Evolutionary conservation across 2,113 vertebrate genomes (phyloP).

Genomic region (Eurypyga helias): DNA sequence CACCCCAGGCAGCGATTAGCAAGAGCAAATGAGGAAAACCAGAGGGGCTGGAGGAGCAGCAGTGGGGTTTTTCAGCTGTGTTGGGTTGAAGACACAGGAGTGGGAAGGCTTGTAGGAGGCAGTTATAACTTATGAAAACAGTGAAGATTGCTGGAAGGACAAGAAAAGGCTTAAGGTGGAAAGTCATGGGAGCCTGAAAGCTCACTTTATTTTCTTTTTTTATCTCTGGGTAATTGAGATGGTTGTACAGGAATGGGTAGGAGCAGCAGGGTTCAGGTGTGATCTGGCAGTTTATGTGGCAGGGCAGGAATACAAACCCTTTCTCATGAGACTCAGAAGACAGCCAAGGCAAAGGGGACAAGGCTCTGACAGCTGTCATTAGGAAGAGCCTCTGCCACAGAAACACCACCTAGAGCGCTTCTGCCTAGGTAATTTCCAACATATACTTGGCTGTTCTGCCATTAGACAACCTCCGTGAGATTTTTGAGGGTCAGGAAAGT

Average conservation of each 20-base stretch:
- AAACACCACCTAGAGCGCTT: neutral
- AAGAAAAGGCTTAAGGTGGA: neutral
- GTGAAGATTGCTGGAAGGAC: neutral
- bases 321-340: neutral
- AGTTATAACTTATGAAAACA: neutral
- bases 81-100: neutral
- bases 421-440: neutral
- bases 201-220: neutral
- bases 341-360: neutral
- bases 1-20: neutral
- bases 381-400: neutral
- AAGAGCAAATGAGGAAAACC: neutral
- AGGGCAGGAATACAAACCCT: neutral
- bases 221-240: neutral
- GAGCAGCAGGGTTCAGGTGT: neutral
- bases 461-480: neutral
- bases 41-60: neutral
- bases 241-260: too few relatives aligned
- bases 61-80: neutral
- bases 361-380: neutral
- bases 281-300: too few relatives aligned
- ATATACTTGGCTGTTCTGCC: neutral
- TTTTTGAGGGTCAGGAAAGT: neutral
- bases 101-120: neutral
- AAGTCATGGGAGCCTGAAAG: neutral